phyloP scores from a whole-genome alignment of 2,888 invertebrate species.

The Zaprionus bogoriensis region DNA sequence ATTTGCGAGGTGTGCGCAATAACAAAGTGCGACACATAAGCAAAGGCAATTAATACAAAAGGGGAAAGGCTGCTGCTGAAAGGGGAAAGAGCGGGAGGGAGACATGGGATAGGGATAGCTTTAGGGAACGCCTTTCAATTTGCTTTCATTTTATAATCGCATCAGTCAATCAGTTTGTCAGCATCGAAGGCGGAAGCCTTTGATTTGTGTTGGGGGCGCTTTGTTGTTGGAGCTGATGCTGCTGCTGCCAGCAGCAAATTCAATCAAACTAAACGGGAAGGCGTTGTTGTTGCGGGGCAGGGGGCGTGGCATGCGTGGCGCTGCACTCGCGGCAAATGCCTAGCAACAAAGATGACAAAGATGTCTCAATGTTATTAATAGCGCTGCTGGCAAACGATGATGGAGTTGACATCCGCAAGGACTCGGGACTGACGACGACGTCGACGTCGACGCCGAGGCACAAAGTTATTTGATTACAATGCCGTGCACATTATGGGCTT shows the following conservation, averaged over 20 bases:
- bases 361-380: slow-evolving; percentile 76
- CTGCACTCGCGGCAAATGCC: slow-evolving; percentile 21
- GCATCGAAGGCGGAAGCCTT: slow-evolving; percentile 32
- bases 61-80: background rate
- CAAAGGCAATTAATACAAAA: slow-evolving; percentile 44
- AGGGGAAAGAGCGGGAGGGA: background rate
- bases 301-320: slow-evolving; percentile 7
- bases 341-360: slow-evolving; percentile 58
- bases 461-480: slow-evolving; percentile 63
- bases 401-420: slow-evolving; percentile 38
- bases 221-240: slow-evolving; percentile 4
- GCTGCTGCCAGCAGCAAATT: slow-evolving; percentile 24
- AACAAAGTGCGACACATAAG: slow-evolving; percentile 17
- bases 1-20: slow-evolving; percentile 49
- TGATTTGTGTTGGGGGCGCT: slow-evolving; percentile 50
- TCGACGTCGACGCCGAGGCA: no score
- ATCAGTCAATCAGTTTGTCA: slow-evolving; percentile 58
- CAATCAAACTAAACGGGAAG: slow-evolving; percentile 45
- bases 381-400: slow-evolving; percentile 72
- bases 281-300: background rate
- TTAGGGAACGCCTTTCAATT: slow-evolving; percentile 57
- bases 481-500: slow-evolving; percentile 35
- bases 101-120: background rate
- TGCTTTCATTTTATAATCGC: slow-evolving; percentile 64
- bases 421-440: no score